Percentiles rank a stretch among this genome's conserved stretches.
phyloP scores from a whole-genome alignment of 1,140 invertebrate genomes.

The Harpegnathos saltator region DNA sequence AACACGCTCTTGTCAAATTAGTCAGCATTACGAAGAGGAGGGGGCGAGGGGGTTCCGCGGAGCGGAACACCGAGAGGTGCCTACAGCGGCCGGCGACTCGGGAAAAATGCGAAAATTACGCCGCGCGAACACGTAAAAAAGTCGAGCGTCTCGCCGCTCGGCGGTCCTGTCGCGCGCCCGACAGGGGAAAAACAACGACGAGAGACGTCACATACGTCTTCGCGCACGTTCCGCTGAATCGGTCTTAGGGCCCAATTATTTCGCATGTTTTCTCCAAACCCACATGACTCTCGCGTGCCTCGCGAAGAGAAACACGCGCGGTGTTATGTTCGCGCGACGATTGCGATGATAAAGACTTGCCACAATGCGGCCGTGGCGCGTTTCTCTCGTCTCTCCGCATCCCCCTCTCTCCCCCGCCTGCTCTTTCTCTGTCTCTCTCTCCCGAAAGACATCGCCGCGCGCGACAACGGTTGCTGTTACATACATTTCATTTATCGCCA shows the following conservation, averaged over 20 bases:
- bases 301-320: slow-evolving; percentile 50
- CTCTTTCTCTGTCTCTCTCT: too few species aligned
- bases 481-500: slow-evolving; percentile 43
- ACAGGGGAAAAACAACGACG: slow-evolving; percentile 53
- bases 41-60: too few species aligned
- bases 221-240: slow-evolving; percentile 67
- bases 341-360: slow-evolving; percentile 69
- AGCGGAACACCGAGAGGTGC: too few species aligned
- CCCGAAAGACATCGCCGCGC: slow-evolving; percentile 10
- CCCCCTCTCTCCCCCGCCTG: too few species aligned
- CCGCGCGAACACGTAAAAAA: neutral
- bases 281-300: slow-evolving; percentile 59
- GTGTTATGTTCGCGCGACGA: slow-evolving; percentile 59
- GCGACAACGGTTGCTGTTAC: slow-evolving; percentile 54
- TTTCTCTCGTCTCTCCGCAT: slow-evolving; percentile 11
- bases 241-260: slow-evolving; percentile 72
- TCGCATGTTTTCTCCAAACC: slow-evolving; percentile 71
- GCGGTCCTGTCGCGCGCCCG: slow-evolving; percentile 5
- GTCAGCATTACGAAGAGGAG: neutral
- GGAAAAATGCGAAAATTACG: neutral
- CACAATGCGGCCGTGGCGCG: slow-evolving; percentile 12
- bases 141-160: neutral
- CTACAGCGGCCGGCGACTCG: too few species aligned
- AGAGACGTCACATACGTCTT: slow-evolving; percentile 50
- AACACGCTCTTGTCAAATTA: neutral